phyloP scores from a whole-genome alignment of 2,113 vertebrate genomes.

The Isurus oxyrinchus region DNA sequence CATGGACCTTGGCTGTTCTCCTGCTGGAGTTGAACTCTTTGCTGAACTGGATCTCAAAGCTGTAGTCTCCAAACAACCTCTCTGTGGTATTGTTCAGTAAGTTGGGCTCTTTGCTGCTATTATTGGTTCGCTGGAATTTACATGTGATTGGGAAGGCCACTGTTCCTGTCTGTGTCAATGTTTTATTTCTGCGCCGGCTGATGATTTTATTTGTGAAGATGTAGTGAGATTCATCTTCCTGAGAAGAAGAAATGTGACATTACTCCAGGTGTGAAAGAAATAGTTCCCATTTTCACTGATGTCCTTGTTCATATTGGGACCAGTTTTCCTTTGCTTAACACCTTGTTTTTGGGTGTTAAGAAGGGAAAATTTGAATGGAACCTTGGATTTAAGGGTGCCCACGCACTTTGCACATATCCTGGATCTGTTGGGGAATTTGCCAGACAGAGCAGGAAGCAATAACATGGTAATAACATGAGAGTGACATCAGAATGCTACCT shows the following conservation, averaged over 20 bases:
- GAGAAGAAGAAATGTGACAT: slow-evolving; percentile 16
- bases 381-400: not conserved
- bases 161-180: not conserved
- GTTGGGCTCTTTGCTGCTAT: not conserved
- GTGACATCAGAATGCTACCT: not conserved
- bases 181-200: not conserved
- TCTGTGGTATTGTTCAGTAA: not conserved
- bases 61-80: slow-evolving; percentile 37
- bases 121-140: not conserved
- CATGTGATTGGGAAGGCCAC: slow-evolving; percentile 24
- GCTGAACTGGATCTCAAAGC: slow-evolving; percentile 40
- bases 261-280: not conserved
- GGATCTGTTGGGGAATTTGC: not conserved
- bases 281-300: not conserved
- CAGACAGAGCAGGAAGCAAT: not conserved
- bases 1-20: too few relatives aligned
- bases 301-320: not conserved
- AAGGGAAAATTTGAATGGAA: not conserved
- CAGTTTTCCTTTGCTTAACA: not conserved
- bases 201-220: slow-evolving; percentile 24
- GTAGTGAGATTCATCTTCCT: slow-evolving; percentile 14
- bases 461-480: not conserved
- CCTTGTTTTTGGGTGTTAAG: not conserved
- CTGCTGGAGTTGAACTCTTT: not conserved
- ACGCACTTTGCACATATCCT: not conserved